Evolutionary conservation across 2,113 vertebrate species (phyloP).

Genomic region (Antechinus stuartii): DNA sequence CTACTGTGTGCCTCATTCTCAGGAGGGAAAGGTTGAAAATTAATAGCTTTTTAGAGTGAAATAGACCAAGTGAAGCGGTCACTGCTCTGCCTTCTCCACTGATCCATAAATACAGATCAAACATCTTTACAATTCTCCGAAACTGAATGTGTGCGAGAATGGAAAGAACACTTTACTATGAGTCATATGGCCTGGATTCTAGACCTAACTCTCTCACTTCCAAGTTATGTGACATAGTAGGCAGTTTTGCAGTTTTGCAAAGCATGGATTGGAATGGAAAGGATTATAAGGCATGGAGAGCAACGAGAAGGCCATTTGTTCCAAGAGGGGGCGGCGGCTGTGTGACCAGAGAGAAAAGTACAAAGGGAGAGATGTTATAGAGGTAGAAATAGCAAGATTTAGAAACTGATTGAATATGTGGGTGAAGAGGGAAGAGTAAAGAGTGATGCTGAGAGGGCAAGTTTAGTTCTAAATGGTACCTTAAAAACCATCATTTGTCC

Average conservation of each 20-base stretch:
- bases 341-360: neutral
- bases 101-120: slow-evolving; percentile 7
- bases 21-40: neutral
- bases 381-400: neutral
- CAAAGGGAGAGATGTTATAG: neutral
- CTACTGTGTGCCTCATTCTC: neutral
- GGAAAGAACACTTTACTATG: neutral
- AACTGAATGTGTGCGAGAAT: neutral
- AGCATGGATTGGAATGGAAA: neutral
- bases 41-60: neutral
- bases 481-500: neutral
- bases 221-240: neutral
- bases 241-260: neutral
- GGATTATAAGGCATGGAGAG: neutral
- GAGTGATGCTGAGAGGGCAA: neutral
- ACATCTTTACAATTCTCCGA: neutral
- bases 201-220: neutral
- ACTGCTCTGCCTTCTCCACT: neutral
- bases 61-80: slow-evolving; percentile 6
- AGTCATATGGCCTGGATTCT: neutral
- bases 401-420: neutral
- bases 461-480: neutral
- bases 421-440: neutral
- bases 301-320: neutral
- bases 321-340: neutral